A percentile compares a stretch with the other conserved stretches of the same genome.
Conservation (phyloP, 1,140 invertebrate species). For the Drosophila mayri region DNA sequence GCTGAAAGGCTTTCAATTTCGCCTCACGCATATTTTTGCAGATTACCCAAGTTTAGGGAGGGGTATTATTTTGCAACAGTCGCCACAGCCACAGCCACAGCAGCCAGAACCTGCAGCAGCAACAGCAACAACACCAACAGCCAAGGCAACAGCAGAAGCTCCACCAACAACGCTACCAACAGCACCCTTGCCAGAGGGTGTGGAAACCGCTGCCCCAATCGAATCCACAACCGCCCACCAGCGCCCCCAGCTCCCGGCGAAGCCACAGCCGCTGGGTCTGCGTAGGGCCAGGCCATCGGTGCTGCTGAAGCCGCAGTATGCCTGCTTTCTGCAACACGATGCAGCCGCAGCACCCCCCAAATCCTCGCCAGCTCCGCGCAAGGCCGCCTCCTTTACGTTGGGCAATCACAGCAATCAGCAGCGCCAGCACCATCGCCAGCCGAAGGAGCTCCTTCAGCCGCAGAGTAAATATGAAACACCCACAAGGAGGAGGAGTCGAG, state of each 20-base stretch:
- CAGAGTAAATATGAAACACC: conserved; percentile 47
- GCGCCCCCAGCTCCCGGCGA: conserved; percentile 30
- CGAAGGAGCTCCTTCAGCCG: conserved; percentile 29
- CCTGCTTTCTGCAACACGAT: conserved; percentile 74
- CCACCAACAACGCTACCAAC: background rate
- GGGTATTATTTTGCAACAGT: conserved; percentile 82
- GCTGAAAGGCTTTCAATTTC: conserved; percentile 57
- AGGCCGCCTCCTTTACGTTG: conserved; percentile 66
- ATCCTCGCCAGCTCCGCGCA: conserved; percentile 38
- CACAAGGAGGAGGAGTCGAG: conserved; percentile 9
- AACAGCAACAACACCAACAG: conserved; percentile 8
- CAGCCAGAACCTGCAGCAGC: conserved; percentile 32
- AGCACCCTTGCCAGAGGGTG: background rate
- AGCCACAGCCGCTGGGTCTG: conserved; percentile 2
- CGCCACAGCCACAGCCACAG: conserved; percentile 26
- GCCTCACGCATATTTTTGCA: conserved; percentile 78
- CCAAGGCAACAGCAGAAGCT: conserved; percentile 17
- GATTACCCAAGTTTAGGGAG: conserved; percentile 84
- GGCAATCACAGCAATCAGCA: conserved; percentile 28
- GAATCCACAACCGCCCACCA: conserved; percentile 20
- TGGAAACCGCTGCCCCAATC: conserved; percentile 17
- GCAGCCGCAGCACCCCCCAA: conserved; percentile 15
- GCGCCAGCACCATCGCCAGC: conserved; percentile 5
- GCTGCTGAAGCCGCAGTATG: conserved; percentile 76
- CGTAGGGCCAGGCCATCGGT: conserved; percentile 68